A percentile compares a stretch with the other conserved stretches of the same genome.
Evolutionary conservation across 2,113 vertebrate species (phyloP).

Genomic region (Anoura caudifer): DNA sequence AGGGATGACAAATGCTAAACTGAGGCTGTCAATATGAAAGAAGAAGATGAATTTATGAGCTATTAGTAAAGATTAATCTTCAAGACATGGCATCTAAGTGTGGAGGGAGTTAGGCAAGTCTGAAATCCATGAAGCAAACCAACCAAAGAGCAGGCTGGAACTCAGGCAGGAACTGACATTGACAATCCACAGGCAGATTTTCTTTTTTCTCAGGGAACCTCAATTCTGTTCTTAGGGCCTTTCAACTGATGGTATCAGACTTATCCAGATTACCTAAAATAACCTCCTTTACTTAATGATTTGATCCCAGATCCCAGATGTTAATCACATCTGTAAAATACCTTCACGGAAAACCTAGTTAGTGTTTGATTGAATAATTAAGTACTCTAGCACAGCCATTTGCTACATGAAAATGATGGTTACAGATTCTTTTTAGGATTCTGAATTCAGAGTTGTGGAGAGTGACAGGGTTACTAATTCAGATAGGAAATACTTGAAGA

Average conservation of each 20-base stretch:
- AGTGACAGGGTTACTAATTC: background rate
- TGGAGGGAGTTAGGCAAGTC: background rate
- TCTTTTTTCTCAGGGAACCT: background rate
- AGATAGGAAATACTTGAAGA: background rate
- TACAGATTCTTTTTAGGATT: background rate
- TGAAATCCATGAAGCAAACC: background rate
- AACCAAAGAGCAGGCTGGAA: background rate
- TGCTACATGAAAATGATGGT: background rate
- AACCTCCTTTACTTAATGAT: background rate
- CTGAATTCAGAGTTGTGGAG: background rate
- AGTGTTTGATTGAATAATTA: background rate
- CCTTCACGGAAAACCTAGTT: background rate
- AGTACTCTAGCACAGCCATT: background rate
- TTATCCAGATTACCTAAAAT: background rate
- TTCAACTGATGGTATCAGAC: background rate
- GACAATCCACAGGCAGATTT: background rate
- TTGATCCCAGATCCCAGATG: background rate
- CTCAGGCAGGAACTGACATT: background rate
- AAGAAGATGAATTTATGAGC: background rate
- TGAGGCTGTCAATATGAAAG: background rate
- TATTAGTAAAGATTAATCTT: background rate
- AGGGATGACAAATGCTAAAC: background rate
- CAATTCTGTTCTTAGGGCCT: background rate
- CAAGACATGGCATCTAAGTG: background rate
- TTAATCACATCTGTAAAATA: slow-evolving; percentile 11